Evolutionary conservation across 1,140 invertebrate genomes (phyloP), one percentile per base, ranked within the genome.

Genomic region (Berghia stephanieae): DNA sequence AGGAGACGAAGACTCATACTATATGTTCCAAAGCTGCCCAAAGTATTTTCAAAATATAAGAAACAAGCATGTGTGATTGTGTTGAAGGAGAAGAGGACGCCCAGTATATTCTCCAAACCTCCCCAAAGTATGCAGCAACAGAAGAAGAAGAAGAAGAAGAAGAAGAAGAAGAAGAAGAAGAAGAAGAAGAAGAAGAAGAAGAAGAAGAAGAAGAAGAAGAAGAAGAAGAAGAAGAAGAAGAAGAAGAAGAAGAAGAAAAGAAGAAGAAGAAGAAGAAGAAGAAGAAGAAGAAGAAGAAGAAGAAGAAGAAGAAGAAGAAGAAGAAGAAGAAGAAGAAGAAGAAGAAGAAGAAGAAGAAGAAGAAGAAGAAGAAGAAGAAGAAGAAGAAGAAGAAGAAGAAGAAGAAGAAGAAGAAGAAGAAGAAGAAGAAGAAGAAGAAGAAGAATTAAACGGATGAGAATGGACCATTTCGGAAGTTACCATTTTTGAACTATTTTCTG

Each of bases 341-440:
- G 55, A 21, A 60, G 55, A 60, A 60, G 55, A 60, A 60, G 55
- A 60, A 60, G 5, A 60, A 60, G 55, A 60, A 60, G 5, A 60
- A 60, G 55, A 60, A 60, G 55, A 60, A 60, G 55, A 60, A 60
- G 55, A 60, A 60, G 55, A 60, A 60, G 55, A 60, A 60, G 55
- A 60, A 60, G 55, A 60, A 60, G 55, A 21, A 60, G 55, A 60
- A 60, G 55, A 21, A 60, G 5, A 60, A 60, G 55, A 60, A 60
- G 55, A 60, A 60, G 55, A 60, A 60, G 57, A 60, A 60, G 57
- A 2, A 60, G 57, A 2, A 60, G 57, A 2, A 60, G 55, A 31
- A 21, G 8, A 31, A 60, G 21, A n/a, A n/a, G n/a, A n/a, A n/a
- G n/a, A n/a, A n/a, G n/a, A n/a, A n/a, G n/a, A n/a, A n/a, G n/a